These are phyloP conservation scores for Drosophila pullipes DNA, from an alignment of 2,888 invertebrate species.

Conservation along the genomic window DNA sequence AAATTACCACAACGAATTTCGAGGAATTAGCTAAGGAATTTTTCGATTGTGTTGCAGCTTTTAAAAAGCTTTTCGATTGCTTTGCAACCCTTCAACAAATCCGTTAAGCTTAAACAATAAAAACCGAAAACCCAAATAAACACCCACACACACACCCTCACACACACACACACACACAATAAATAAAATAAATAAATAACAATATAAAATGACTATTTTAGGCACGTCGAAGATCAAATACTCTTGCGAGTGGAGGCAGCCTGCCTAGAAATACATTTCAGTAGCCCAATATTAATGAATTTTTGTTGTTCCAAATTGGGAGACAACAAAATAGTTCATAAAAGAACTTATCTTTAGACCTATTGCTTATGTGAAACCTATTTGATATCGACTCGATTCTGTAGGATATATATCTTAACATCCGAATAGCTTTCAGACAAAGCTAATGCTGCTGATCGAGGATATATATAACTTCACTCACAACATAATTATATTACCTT, in stretches of 20 bases:
- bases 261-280: not conserved
- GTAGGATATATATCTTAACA: not conserved
- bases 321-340: not conserved
- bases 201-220: not conserved
- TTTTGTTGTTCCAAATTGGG: not conserved
- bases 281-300: not conserved
- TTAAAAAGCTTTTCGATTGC: not conserved
- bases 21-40: not conserved
- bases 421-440: not conserved
- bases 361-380: not conserved
- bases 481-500: not conserved
- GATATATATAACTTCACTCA: not conserved
- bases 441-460: not conserved
- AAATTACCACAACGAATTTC: not conserved
- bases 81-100: slow-evolving; percentile 11
- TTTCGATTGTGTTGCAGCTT: not conserved
- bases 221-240: not conserved
- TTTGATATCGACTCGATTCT: not conserved
- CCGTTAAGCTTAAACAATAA: slow-evolving; percentile 26
- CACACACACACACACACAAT: slow-evolving; percentile 29
- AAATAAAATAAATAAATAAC: not conserved
- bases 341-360: not conserved
- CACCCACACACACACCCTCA: slow-evolving; percentile 46
- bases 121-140: slow-evolving; percentile 21
- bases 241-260: not conserved